Evolutionary conservation across 2,888 invertebrate species (phyloP).

Genomic region (Chirona hameri): DNA sequence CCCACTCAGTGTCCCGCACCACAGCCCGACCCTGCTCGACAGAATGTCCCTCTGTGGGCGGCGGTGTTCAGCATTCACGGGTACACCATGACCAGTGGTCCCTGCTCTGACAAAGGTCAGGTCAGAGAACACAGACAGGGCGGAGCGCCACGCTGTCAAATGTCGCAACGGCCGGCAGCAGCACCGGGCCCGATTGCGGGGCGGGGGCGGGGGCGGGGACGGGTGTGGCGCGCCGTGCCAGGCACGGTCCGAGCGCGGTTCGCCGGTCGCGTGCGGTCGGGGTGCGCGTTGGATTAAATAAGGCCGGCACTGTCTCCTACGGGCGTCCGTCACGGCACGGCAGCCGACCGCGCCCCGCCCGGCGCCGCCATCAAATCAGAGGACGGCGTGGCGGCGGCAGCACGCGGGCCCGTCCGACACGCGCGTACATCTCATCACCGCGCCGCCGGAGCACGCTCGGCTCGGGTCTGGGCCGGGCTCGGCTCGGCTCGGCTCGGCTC

Average conservation of each 20-base stretch:
- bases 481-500: too few species aligned
- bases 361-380: neutral
- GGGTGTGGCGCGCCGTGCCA: neutral
- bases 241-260: neutral
- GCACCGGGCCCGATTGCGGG: neutral
- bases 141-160: neutral
- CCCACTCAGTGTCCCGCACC: too few species aligned
- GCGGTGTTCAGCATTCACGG: too few species aligned
- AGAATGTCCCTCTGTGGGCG: too few species aligned
- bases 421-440: too few species aligned
- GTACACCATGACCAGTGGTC: too few species aligned
- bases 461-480: too few species aligned
- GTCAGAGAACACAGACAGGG: neutral
- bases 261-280: neutral
- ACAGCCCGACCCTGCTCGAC: too few species aligned
- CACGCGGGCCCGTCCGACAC: neutral
- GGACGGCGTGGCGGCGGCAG: neutral
- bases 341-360: too few species aligned
- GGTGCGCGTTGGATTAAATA: neutral
- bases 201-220: neutral
- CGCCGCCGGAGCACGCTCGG: too few species aligned
- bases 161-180: neutral
- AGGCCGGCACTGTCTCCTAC: constrained; percentile 1
- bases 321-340: neutral
- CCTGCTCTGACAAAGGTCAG: neutral